Conservation (phyloP, 1,140 invertebrate species). For the Epicauta chinensis region DNA sequence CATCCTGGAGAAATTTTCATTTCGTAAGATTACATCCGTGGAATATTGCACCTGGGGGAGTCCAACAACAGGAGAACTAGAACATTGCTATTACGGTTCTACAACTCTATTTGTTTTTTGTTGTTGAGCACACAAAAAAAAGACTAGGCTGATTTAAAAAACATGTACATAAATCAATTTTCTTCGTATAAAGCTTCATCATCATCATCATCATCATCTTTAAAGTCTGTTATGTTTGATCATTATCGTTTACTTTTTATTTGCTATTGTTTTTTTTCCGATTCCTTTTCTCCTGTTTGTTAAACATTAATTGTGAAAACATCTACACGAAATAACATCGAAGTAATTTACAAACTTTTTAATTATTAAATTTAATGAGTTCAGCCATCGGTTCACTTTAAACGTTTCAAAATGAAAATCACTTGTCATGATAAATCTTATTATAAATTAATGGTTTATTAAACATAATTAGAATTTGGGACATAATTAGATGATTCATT, state of each 20-base stretch:
- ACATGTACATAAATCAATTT: conserved; percentile 1
- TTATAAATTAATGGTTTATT: conserved; percentile 24
- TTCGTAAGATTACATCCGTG: conserved; percentile 27
- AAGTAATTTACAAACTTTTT: conserved; percentile 11
- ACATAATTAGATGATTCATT: conserved; percentile 17
- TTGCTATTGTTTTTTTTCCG: too few species aligned
- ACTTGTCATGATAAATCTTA: conserved; percentile 23
- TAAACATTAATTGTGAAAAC: too few species aligned
- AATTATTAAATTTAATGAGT: conserved; percentile 22
- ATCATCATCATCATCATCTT: not conserved
- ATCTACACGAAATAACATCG: not conserved
- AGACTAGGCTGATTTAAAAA: not conserved
- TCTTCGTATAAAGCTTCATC: not conserved
- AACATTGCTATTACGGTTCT: conserved; percentile 20
- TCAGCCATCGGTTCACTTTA: conserved; percentile 9
- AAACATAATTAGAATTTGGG: conserved; percentile 15
- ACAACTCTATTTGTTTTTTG: not conserved
- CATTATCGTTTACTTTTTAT: too few species aligned
- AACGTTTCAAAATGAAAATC: conserved; percentile 5
- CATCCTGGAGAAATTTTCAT: conserved; percentile 29
- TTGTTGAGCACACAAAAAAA: conserved; percentile 3
- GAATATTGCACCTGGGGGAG: conserved; percentile 30
- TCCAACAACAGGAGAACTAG: conserved; percentile 13
- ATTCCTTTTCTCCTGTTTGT: too few species aligned
- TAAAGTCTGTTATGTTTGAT: too few species aligned